A percentile compares a stretch with the other conserved stretches of the same genome.
These are phyloP conservation scores for Laticauda colubrina DNA, from an alignment of 2,113 vertebrate species.

Conservation along the genomic window DNA sequence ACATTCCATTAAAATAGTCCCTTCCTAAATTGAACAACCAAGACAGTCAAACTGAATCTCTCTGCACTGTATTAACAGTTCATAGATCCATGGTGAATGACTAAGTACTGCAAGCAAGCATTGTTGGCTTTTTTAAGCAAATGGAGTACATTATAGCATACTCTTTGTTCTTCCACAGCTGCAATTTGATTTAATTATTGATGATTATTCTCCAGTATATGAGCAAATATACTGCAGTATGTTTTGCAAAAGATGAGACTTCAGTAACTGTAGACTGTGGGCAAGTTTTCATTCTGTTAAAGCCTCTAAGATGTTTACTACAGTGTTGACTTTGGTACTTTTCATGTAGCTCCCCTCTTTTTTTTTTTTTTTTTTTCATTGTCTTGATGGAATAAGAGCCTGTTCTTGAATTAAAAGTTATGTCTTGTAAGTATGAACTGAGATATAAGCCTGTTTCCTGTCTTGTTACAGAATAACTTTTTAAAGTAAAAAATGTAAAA, in stretches of 20 bases:
- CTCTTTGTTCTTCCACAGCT: neutral
- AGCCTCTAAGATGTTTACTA: neutral
- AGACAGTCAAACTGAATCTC: neutral
- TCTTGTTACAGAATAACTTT: neutral
- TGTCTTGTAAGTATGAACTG: neutral
- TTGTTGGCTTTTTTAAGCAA: neutral
- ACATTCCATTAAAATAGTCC: neutral
- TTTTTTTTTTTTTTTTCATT: neutral
- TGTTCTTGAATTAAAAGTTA: neutral
- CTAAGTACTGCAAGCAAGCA: slow-evolving; percentile 4
- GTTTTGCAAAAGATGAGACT: slow-evolving; percentile 4
- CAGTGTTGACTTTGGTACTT: neutral
- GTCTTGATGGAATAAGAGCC: too few relatives aligned
- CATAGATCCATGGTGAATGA: slow-evolving; percentile 7
- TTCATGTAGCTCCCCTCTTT: neutral
- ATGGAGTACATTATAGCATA: neutral
- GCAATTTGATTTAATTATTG: slow-evolving; percentile 21
- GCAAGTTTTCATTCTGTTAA: neutral
- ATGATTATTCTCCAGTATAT: neutral
- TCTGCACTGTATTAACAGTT: neutral
- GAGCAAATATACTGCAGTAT: neutral
- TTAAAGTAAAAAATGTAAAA: neutral
- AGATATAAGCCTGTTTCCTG: neutral
- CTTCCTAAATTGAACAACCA: fast-evolving
- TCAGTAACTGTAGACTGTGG: neutral